Evolutionary conservation across 2,113 vertebrate genomes (phyloP).

Genomic region (Campylomormyrus tamandua): DNA sequence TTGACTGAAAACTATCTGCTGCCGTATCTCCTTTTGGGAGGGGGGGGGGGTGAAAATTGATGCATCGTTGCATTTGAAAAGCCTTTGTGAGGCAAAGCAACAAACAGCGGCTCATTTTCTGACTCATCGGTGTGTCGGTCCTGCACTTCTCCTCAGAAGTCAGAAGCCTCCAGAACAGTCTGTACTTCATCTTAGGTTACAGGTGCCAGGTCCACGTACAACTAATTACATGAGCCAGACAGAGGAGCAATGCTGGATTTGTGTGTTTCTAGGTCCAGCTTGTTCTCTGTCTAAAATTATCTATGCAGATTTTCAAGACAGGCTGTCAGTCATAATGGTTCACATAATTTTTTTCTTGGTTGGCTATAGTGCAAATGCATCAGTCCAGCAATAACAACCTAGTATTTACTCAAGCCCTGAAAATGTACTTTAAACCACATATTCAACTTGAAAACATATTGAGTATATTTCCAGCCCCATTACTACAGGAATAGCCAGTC

Average conservation of each 20-base stretch:
- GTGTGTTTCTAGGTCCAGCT: background rate
- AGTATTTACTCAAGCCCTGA: conserved; percentile 24
- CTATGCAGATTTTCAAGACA: background rate
- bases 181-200: background rate
- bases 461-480: conserved; percentile 19
- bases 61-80: background rate
- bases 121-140: background rate
- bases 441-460: conserved; percentile 14
- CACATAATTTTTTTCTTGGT: conserved; percentile 6
- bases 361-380: background rate
- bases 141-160: background rate
- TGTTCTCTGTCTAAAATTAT: background rate
- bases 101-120: background rate
- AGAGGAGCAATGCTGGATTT: background rate
- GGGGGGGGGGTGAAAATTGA: background rate
- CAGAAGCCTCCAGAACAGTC: background rate
- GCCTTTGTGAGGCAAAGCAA: background rate
- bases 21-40: background rate
- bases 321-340: conserved; percentile 12
- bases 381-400: conserved; percentile 27
- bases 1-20: background rate
- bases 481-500: background rate
- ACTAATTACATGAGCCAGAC: background rate
- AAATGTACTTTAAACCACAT: conserved; percentile 23
- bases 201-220: background rate